These are phyloP conservation scores for Podabrus alpinus DNA, from an alignment of 2,888 invertebrate species.

Conservation along the genomic window DNA sequence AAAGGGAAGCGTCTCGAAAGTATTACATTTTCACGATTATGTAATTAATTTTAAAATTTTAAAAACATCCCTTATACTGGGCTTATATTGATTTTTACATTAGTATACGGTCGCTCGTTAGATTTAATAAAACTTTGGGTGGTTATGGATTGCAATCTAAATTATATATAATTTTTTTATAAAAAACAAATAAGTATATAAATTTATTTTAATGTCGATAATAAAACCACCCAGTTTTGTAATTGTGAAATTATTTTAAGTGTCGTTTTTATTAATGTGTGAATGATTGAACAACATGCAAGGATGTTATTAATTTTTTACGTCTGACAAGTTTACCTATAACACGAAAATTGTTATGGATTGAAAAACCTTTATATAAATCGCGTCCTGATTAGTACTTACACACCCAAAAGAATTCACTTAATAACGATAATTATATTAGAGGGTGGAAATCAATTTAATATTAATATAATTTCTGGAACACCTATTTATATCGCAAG, in stretches of 20 bases:
- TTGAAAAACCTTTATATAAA: neutral
- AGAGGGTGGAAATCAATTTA: neutral
- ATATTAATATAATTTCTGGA: neutral
- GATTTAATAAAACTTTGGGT: neutral
- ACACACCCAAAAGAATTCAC: neutral
- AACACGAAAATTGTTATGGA: neutral
- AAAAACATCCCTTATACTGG: neutral
- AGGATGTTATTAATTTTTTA: neutral
- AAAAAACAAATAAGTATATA: neutral
- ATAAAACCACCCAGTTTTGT: neutral
- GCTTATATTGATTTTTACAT: neutral
- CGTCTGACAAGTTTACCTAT: neutral
- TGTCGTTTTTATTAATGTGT: neutral
- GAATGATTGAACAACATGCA: neutral
- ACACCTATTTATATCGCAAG: neutral
- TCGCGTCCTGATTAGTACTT: neutral
- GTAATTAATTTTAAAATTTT: neutral
- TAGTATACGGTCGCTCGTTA: neutral
- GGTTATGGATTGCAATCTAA: neutral
- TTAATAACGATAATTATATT: neutral
- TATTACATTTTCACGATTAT: neutral
- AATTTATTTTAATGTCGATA: neutral
- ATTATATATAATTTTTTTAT: neutral
- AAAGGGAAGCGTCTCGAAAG: neutral
- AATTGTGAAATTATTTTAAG: neutral